phyloP scores from a whole-genome alignment of 1,140 invertebrate species.

The Drosophila nigrodunni region DNA sequence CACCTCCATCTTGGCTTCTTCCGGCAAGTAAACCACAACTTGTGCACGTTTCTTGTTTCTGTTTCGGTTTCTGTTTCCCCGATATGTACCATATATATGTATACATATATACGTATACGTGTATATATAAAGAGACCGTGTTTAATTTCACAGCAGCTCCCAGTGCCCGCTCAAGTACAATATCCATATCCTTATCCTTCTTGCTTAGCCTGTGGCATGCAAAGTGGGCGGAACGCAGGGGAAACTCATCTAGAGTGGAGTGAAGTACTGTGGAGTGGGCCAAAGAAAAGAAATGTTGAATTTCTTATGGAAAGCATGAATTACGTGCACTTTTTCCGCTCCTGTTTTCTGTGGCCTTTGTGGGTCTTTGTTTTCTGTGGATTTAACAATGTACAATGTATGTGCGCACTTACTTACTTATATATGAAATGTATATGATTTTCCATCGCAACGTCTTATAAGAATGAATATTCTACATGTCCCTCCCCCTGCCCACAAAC shows the following conservation, averaged over 20 bases:
- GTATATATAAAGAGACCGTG: constrained; percentile 25
- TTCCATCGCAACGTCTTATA: constrained; percentile 56
- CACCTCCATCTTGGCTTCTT: constrained; percentile 5
- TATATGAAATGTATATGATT: constrained; percentile 63
- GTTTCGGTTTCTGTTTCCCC: constrained; percentile 10
- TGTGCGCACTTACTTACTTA: constrained; percentile 44
- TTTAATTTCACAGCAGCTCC: constrained; percentile 68
- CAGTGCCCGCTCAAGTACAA: constrained; percentile 36
- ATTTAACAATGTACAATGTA: constrained; percentile 77
- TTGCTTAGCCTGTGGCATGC: constrained; percentile 52
- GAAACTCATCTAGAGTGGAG: neutral
- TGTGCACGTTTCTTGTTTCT: constrained; percentile 72
- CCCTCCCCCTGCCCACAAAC: no score
- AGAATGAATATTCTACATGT: constrained; percentile 37
- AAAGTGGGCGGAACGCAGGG: neutral
- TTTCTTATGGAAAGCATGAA: constrained; percentile 71
- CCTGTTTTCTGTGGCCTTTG: constrained; percentile 20
- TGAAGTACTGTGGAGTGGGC: constrained; percentile 12
- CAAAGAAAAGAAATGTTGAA: constrained; percentile 73
- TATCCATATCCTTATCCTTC: constrained; percentile 59
- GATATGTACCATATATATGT: neutral
- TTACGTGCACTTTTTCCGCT: constrained; percentile 54
- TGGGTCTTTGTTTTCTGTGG: constrained; percentile 46
- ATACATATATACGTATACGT: constrained; percentile 6
- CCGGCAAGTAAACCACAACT: constrained; percentile 68